Evolutionary conservation across 2,113 vertebrate genomes (phyloP), one percentile per base, ranked within the genome.

Genomic region (Tachuris rubrigastra): DNA sequence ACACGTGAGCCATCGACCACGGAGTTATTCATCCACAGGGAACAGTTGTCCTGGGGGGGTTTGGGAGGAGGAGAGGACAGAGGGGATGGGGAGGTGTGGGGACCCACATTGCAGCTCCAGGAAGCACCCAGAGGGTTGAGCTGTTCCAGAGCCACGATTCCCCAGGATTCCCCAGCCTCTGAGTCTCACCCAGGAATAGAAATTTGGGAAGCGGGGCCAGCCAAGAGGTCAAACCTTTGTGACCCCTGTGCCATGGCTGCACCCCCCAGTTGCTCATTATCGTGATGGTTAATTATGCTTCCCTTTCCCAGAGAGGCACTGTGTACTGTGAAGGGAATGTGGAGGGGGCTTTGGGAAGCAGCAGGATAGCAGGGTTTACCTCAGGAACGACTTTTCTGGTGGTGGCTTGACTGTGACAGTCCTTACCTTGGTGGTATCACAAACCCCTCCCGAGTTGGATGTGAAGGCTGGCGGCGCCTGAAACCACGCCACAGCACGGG

Each of bases 1-100:
- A 39, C 0, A 2, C 0, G 1, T n/a, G 63, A 79, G 37, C 33
- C 3, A 0, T 8, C 2, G 7, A 35, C 27, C 62, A 31, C 4
- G 42, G 42, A 27, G 10, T 75, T 41, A 7, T 63, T 85, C 62
- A 22, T 53, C 33, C 7, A 31, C 6, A 6, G 42, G 2, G 6
- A 10, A 11, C n/a, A 52, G 53, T 39, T 4, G 5, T 15, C 27
- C 3, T 0, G 4, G 49, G 27, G 37, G 67, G 5, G 15, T 66
- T 0, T 24, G 41, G 71, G 37, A 30, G n/a, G 6, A 17, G 62
- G 20, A 11, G 24, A 56, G 15, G 18, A 4, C 37, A 37, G 49
- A 2, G 4, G 3, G 46, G 9, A 1, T 30, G n/a, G 21, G 14
- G 44, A 28, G 33, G 9, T 3, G 2, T 3, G 2, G 39, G 56